Conservation (phyloP, 2,113 vertebrate genomes). For the Balaenoptera acutorostrata region DNA sequence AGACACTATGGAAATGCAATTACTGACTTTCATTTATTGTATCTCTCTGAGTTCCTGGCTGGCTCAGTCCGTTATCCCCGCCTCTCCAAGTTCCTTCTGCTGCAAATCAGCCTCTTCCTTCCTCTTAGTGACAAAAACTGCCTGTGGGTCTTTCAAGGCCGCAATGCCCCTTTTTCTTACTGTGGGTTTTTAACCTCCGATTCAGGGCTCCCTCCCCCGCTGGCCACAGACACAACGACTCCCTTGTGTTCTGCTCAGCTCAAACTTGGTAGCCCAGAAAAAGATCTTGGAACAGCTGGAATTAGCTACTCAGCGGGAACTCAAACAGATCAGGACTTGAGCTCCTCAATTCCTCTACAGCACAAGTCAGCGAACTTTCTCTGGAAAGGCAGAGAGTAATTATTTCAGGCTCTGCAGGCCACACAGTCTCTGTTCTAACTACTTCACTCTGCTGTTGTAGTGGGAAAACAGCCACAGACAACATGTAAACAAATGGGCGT, state of each 20-base stretch:
- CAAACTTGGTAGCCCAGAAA: background rate
- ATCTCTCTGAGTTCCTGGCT: conserved; percentile 30
- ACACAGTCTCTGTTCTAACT: background rate
- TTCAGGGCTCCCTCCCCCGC: background rate
- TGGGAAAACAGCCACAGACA: background rate
- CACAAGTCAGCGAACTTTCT: background rate
- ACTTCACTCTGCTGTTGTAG: background rate
- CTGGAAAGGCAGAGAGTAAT: background rate
- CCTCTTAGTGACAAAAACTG: background rate
- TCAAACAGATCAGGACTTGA: background rate
- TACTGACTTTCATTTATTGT: conserved; percentile 44
- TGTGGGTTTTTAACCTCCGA: background rate
- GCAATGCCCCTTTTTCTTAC: background rate
- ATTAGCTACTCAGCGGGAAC: background rate
- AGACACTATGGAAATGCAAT: conserved; percentile 23
- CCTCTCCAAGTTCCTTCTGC: background rate
- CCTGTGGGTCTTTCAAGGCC: background rate
- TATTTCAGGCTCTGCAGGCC: background rate
- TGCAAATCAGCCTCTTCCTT: background rate
- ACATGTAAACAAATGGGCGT: background rate
- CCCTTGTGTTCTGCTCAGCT: background rate
- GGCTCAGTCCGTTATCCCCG: background rate
- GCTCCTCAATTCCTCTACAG: background rate
- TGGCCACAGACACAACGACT: background rate
- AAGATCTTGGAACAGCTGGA: background rate